Evolutionary conservation across 2,113 vertebrate genomes (phyloP), one percentile per base, ranked within the genome.

Genomic region (Heterotilapia buettikoferi): DNA sequence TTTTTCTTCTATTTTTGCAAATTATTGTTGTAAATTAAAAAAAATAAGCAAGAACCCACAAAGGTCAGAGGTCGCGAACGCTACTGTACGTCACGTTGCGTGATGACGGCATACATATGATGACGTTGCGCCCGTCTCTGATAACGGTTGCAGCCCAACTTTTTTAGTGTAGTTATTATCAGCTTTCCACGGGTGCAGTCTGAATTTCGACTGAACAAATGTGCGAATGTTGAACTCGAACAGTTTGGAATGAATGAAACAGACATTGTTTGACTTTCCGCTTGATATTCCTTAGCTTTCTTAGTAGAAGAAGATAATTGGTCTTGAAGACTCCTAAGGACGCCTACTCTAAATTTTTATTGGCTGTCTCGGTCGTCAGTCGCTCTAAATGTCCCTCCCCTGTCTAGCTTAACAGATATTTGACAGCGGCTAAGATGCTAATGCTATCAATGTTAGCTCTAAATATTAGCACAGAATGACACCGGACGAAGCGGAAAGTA

Each of bases 361-460:
- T 93, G 85, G 92, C 0, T 24, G 21, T 0, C 5, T 4, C 2
- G 9, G 29, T 86, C 86, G 88, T 88, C 94, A 84, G 6, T 84
- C 11, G 43, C 6, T 2, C 1, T 2, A 2, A 2, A 5, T 31
- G 52, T 2, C 82, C 88, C 87, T 54, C 91, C 90, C 54, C 71
- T 33, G 26, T 11, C 3, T 2, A 63, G 31, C 63, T 19, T n/a
- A 33, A 71, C 24, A 38, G 13, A 31, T 73, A 59, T 86, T 79
- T 91, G 90, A 91, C 89, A 93, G 90, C 45, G 5, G 92, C 89
- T 92, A 92, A 57, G 3, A 73, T 89, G 92, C 93, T 94, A 93
- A 94, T 5, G 87, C 87, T 89, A 79, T 40, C 54, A 57, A 26
- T 33, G 76, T 83, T 91, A 81, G 90, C 81, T 38, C 83, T 38